Evolutionary conservation across 2,113 vertebrate species (phyloP), one percentile per base, ranked within the genome.

Genomic region (Pachycephala philippinensis): DNA sequence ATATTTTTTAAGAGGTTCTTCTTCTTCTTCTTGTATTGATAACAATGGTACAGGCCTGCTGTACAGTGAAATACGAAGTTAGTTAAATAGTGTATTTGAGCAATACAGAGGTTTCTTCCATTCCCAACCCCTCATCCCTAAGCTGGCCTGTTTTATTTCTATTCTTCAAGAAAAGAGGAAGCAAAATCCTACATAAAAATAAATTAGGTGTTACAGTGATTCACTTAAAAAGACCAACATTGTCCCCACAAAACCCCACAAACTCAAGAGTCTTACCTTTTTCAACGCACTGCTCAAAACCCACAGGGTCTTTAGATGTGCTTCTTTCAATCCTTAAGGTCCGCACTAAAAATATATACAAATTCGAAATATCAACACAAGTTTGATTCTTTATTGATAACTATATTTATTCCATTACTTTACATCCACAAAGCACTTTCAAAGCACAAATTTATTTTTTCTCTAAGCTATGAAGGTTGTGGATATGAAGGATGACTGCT

Each of bases 281-380:
- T 89, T 99, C 99, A 95, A 98, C 24, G 28, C 99, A 97, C 7
- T 71, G 49, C 89, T 99, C 98, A 98, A 99, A 99, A 63, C 97
- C 97, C n/a, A 97, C 96, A 13, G 98, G 98, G 53, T 98, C 98
- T 93, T 98, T 93, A 81, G 98, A 98, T 1, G 95, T n/a, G 20
- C 98, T 99, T 97, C 97, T 99, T 97, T 99, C 99, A 95, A 99
- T 98, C 96, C 97, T 98, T 81, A 99, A 97, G 35, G 96, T 98
- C 86, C 95, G 98, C 77, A 99, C 99, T 99, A 60, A 93, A 93
- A 97, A 97, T 27, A 89, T 1, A 92, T 3, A 96, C 10, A 76
- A 22, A 89, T 68, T 80, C 10, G 23, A 49, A n/a, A 52, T 45
- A 91, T 66, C 30, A 83, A 8, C 13, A 57, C 4, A 37, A 64